phyloP scores from a whole-genome alignment of 2,113 vertebrate species.

The Myotis yumanensis region DNA sequence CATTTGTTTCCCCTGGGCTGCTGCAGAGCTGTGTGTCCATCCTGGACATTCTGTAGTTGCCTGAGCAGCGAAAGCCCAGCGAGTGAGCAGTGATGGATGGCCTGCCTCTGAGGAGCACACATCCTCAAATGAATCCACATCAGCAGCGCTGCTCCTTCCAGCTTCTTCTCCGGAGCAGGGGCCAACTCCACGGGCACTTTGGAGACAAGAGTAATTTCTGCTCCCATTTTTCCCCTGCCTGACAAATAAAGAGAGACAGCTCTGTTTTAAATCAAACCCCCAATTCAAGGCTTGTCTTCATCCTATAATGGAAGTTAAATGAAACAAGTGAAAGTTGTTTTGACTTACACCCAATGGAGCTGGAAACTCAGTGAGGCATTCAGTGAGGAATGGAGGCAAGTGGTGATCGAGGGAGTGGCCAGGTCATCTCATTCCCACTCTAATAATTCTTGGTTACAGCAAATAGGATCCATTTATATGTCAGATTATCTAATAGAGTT shows the following conservation, averaged over 20 bases:
- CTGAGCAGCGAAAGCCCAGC: conserved; percentile 46
- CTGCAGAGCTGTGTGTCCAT: conserved; percentile 21
- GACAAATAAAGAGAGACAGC: conserved; percentile 40
- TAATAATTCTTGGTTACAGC: conserved; percentile 19
- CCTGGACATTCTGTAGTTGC: conserved; percentile 26
- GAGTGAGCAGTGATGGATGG: conserved; percentile 39
- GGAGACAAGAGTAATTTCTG: conserved; percentile 46
- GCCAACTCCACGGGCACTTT: conserved; percentile 40
- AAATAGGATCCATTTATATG: neutral
- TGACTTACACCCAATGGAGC: conserved; percentile 16
- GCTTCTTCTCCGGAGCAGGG: conserved; percentile 30
- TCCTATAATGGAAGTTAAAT: conserved; percentile 48
- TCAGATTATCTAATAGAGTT: neutral
- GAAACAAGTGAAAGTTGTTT: conserved; percentile 50
- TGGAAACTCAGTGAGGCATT: conserved; percentile 14
- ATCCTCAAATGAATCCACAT: conserved; percentile 45
- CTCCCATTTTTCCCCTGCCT: conserved; percentile 53
- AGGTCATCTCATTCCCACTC: neutral
- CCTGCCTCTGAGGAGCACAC: conserved; percentile 33
- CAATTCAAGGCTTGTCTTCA: conserved; percentile 23
- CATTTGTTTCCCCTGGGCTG: conserved; percentile 59
- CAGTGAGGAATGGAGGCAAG: neutral
- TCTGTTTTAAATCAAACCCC: conserved; percentile 67
- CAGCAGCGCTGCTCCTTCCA: neutral
- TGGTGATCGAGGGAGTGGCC: neutral